These are phyloP conservation scores for Euwallacea fornicatus DNA, from an alignment of 1,140 invertebrate genomes.

Conservation along the genomic window DNA sequence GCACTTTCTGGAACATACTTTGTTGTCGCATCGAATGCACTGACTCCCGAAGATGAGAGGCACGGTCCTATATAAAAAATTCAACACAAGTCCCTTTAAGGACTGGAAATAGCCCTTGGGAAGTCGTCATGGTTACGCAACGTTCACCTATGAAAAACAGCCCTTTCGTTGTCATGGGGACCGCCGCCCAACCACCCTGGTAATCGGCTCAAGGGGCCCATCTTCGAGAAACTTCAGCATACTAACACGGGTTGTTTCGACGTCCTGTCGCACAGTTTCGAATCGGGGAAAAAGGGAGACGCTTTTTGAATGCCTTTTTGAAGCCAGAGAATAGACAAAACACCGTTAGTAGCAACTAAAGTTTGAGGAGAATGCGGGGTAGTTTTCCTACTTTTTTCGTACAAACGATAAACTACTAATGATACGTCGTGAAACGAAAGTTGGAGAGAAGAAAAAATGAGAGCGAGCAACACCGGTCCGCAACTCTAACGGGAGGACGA, in stretches of 20 bases:
- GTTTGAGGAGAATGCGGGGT: no score
- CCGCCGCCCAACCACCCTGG: constrained; percentile 41
- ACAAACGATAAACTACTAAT: no score
- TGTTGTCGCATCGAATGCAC: neutral
- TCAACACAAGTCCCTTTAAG: neutral
- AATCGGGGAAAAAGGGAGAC: constrained; percentile 15
- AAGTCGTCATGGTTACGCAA: constrained; percentile 29
- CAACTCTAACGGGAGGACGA: no score
- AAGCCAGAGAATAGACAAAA: no score
- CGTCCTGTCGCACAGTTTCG: constrained; percentile 32
- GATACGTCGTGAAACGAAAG: no score
- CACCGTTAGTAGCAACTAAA: no score
- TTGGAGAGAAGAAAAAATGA: no score
- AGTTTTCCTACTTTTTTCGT: no score
- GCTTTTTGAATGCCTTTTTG: neutral
- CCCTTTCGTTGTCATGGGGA: constrained; percentile 37
- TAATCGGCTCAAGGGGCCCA: constrained; percentile 42
- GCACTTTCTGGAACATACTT: constrained; percentile 35
- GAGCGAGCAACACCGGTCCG: no score
- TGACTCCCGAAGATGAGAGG: neutral
- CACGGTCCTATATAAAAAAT: neutral
- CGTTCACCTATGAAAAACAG: constrained; percentile 31
- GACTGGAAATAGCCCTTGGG: neutral
- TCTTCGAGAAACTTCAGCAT: constrained; percentile 29
- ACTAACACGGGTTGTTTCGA: constrained; percentile 33